phyloP scores from a whole-genome alignment of 2,888 invertebrate genomes.

The Panzeria rudis region DNA sequence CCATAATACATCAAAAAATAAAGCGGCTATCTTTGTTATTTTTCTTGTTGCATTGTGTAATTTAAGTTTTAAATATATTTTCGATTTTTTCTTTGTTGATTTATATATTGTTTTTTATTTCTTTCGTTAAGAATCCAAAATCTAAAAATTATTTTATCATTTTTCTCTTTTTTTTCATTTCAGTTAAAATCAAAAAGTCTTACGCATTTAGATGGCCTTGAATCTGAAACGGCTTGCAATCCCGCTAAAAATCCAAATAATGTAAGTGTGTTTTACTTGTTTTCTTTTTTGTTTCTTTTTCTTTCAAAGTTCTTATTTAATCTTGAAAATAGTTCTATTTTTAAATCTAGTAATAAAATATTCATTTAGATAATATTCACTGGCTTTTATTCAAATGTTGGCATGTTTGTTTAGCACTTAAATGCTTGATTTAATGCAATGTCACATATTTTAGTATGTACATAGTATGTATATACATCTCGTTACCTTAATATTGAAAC shows the following conservation, averaged over 20 bases:
- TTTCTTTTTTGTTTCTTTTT: neutral
- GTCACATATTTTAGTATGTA: no score
- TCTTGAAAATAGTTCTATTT: constrained; percentile 10
- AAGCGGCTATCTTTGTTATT: no score
- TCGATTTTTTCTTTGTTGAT: neutral
- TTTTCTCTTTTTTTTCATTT: constrained; percentile 75
- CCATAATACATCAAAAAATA: no score
- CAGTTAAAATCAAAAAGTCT: constrained; percentile 90
- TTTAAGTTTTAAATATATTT: neutral
- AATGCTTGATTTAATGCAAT: constrained; percentile 27
- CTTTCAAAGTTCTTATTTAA: constrained; percentile 9
- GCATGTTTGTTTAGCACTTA: constrained; percentile 56
- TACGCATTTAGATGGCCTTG: constrained; percentile 89
- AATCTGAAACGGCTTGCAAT: constrained; percentile 84
- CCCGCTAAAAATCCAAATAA: constrained; percentile 75
- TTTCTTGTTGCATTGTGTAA: no score
- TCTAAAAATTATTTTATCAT: neutral
- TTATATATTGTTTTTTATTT: constrained; percentile 11
- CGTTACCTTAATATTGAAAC: no score
- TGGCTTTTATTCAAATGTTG: constrained; percentile 42
- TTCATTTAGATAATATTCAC: constrained; percentile 2
- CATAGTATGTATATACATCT: no score
- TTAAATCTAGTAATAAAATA: constrained; percentile 3
- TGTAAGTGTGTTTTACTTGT: constrained; percentile 60
- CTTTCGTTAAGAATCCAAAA: neutral